A percentile compares a stretch with the other conserved stretches of the same genome.
phyloP scores from a whole-genome alignment of 2,888 invertebrate species.

The Ectobius pallidus region DNA sequence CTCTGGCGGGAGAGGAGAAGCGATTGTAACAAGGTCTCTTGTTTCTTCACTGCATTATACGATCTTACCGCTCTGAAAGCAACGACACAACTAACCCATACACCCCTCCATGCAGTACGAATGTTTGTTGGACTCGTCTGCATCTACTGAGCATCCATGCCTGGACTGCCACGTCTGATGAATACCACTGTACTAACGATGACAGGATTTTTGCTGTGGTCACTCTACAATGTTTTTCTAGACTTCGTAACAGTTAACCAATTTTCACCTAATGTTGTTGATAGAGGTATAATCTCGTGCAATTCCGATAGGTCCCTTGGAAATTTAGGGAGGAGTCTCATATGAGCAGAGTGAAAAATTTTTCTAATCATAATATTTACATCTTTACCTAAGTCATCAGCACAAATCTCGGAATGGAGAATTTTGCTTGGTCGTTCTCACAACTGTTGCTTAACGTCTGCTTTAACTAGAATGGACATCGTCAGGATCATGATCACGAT shows the following conservation, averaged over 20 bases:
- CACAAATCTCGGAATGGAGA: not conserved
- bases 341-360: not conserved
- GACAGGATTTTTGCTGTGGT: not conserved
- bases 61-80: no score
- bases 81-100: no score
- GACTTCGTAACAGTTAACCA: not conserved
- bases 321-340: slow-evolving; percentile 2
- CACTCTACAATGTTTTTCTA: slow-evolving; percentile 1
- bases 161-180: no score
- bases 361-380: not conserved
- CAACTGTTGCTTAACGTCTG: no score
- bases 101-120: no score
- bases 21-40: no score
- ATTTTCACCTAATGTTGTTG: not conserved
- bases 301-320: not conserved
- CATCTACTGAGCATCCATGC: no score
- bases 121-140: no score
- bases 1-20: no score
- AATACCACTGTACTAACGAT: not conserved
- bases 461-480: no score
- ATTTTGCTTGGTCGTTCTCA: not conserved
- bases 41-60: no score
- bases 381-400: not conserved
- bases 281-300: not conserved
- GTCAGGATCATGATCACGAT: no score